Evolutionary conservation across 1,140 invertebrate species (phyloP).

Genomic region (Tenebrio molitor): DNA sequence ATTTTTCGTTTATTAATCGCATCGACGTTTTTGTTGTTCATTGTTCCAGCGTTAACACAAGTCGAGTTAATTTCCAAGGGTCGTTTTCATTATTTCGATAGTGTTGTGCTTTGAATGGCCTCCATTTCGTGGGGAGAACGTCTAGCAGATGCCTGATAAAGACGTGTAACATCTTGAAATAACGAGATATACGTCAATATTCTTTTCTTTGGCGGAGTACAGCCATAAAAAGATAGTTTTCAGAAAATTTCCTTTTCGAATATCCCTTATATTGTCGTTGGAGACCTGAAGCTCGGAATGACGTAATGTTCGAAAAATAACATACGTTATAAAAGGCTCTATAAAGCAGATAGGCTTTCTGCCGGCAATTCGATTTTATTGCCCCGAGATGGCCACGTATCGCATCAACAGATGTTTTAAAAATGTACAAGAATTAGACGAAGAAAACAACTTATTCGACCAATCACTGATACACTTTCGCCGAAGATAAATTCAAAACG

Average conservation of each 20-base stretch:
- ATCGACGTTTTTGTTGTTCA: no score
- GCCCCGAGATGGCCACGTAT: background rate
- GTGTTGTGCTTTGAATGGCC: constrained; percentile 9
- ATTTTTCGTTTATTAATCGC: no score
- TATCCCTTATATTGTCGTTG: constrained; percentile 30
- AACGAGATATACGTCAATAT: constrained; percentile 40
- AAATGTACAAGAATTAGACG: background rate
- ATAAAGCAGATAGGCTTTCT: constrained; percentile 37
- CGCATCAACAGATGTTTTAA: constrained; percentile 3
- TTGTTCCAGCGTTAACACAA: no score
- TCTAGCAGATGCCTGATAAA: constrained; percentile 33
- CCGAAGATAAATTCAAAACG: no score
- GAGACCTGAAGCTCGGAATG: constrained; percentile 15
- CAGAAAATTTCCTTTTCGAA: constrained; percentile 40
- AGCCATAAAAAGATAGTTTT: constrained; percentile 37
- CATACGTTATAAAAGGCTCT: constrained; percentile 23
- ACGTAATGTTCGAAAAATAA: constrained; percentile 39
- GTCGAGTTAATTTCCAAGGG: no score
- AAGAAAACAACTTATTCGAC: no score
- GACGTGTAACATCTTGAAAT: constrained; percentile 39
- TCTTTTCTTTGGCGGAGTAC: constrained; percentile 28
- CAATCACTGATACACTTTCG: no score
- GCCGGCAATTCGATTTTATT: constrained; percentile 22
- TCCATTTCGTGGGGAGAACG: constrained; percentile 18
- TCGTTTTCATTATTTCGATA: no score